Percentiles rank a stretch among this genome's conserved stretches.
phyloP scores from a whole-genome alignment of 2,113 vertebrate genomes.

The Apaloderma vittatum region DNA sequence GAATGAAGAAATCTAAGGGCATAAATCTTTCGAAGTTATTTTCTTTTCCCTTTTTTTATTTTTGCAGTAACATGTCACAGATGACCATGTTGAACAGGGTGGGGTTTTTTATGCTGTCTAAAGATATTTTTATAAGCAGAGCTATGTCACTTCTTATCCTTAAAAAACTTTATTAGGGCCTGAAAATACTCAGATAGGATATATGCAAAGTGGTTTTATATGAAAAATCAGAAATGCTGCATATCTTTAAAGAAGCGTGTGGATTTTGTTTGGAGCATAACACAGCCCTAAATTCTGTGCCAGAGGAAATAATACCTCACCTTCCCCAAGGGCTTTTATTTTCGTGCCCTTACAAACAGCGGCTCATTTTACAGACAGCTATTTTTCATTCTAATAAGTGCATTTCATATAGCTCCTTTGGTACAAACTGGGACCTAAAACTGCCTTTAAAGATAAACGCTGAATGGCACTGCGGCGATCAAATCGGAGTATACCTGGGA shows the following conservation, averaged over 20 bases:
- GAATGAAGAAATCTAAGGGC: background rate
- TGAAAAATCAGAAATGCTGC: background rate
- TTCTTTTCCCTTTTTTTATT: background rate
- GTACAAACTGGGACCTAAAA: background rate
- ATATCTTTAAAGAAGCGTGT: background rate
- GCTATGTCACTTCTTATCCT: background rate
- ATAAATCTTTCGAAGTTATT: background rate
- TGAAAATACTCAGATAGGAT: constrained; percentile 4
- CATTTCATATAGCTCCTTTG: constrained; percentile 24
- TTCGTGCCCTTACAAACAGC: constrained; percentile 59
- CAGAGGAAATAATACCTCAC: constrained; percentile 21
- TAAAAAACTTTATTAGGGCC: constrained; percentile 13
- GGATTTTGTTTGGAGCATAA: constrained; percentile 6
- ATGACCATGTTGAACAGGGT: background rate
- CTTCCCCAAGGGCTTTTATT: constrained; percentile 50
- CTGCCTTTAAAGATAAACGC: constrained; percentile 11
- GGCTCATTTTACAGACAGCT: constrained; percentile 35
- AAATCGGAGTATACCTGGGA: background rate
- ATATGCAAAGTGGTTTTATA: background rate
- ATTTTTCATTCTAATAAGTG: constrained; percentile 48
- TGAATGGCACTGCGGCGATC: background rate
- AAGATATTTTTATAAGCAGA: background rate
- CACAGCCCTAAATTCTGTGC: constrained; percentile 36
- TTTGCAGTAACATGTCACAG: constrained; percentile 14
- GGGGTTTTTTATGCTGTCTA: constrained; percentile 13